phyloP scores from a whole-genome alignment of 2,113 vertebrate species.

The Cavia aperea region DNA sequence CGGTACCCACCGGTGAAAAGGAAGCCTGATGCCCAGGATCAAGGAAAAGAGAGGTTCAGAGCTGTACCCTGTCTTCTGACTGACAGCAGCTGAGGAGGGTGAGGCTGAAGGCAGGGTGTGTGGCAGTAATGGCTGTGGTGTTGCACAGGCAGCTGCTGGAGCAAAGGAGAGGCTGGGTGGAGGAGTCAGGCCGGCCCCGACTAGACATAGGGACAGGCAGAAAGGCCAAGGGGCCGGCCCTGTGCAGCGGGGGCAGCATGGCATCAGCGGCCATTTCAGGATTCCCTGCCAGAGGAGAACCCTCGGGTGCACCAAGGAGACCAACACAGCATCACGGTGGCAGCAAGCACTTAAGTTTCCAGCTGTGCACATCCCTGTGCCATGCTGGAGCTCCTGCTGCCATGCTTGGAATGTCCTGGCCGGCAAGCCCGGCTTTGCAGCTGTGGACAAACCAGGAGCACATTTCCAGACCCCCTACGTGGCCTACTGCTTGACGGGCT shows the following conservation, averaged over 20 bases:
- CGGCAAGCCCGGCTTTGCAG: background rate
- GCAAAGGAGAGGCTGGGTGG: background rate
- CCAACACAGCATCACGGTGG: rapidly evolving
- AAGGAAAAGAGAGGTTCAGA: background rate
- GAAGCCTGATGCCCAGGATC: background rate
- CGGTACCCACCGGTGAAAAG: background rate
- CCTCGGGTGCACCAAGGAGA: rapidly evolving
- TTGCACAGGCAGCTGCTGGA: background rate
- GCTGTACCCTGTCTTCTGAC: background rate
- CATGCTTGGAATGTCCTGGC: background rate
- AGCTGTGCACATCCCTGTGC: rapidly evolving
- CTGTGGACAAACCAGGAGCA: background rate
- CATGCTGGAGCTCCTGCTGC: rapidly evolving
- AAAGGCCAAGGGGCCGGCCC: rapidly evolving
- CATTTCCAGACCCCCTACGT: background rate
- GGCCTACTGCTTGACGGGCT: background rate
- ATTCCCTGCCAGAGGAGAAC: background rate
- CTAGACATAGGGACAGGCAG: rapidly evolving
- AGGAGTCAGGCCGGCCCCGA: rapidly evolving
- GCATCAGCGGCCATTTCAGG: rapidly evolving
- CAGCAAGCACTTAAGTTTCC: rapidly evolving
- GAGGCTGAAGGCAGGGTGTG: background rate
- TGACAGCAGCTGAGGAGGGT: rapidly evolving
- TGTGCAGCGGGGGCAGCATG: rapidly evolving
- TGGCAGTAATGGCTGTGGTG: background rate